Evolutionary conservation across 1,140 invertebrate species (phyloP).

Genomic region (Pseudoatta argentina): DNA sequence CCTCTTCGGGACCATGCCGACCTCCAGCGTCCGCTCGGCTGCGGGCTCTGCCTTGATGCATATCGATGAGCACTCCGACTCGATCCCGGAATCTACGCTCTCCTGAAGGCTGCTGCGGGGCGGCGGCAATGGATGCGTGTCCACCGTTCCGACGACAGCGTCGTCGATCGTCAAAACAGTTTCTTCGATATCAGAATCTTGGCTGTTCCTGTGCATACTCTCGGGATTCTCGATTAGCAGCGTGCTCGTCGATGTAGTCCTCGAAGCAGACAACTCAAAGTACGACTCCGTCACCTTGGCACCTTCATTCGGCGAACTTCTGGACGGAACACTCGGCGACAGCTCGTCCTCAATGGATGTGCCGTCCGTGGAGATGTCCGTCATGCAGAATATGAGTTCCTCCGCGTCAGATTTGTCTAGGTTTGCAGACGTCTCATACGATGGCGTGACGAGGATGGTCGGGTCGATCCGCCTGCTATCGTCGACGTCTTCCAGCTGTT

Average conservation of each 20-base stretch:
- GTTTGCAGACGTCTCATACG: slow-evolving; percentile 17
- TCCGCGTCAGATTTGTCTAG: slow-evolving; percentile 66
- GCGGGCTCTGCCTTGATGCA: slow-evolving; percentile 64
- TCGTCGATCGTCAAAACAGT: slow-evolving; percentile 62
- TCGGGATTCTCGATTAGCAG: slow-evolving; percentile 69
- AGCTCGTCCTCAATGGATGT: slow-evolving; percentile 39
- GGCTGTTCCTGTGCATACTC: slow-evolving; percentile 70
- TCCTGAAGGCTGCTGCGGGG: slow-evolving; percentile 71
- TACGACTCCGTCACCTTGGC: slow-evolving; percentile 49
- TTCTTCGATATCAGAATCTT: slow-evolving; percentile 73
- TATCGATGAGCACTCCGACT: slow-evolving; percentile 78
- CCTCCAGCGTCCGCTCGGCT: slow-evolving; percentile 28
- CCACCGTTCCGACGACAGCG: slow-evolving; percentile 29
- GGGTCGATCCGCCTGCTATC: slow-evolving; percentile 12
- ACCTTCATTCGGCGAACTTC: slow-evolving; percentile 14
- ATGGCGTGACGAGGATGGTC: slow-evolving; percentile 39
- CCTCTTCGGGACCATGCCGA: background rate
- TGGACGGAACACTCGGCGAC: slow-evolving; percentile 32
- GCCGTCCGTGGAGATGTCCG: slow-evolving; percentile 68
- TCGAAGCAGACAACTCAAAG: slow-evolving; percentile 56
- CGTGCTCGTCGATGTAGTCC: slow-evolving; percentile 54
- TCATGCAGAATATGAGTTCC: slow-evolving; percentile 73
- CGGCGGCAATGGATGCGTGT: slow-evolving; percentile 11
- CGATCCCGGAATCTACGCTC: slow-evolving; percentile 75
- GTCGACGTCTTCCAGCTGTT: background rate